These are phyloP conservation scores for Epizoanthus ramosus DNA, from an alignment of 92 coral and sea anemone species.

Conservation along the genomic window DNA sequence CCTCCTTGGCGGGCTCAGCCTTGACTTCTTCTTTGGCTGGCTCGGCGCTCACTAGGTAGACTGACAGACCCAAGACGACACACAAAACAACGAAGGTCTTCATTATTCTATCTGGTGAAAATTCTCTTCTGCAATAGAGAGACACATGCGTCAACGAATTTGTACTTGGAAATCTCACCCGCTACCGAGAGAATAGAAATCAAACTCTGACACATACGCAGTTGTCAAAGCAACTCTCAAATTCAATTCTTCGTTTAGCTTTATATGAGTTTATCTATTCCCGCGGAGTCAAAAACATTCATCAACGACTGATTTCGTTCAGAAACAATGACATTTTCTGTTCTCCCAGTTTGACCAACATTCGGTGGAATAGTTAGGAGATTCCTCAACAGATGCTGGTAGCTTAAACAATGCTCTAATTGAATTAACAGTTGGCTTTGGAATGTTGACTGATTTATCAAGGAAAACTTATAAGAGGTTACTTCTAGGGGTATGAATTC, in stretches of 20 bases:
- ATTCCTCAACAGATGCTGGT: background rate
- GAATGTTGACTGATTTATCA: background rate
- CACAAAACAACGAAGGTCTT: conserved; percentile 74
- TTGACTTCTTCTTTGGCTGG: conserved; percentile 53
- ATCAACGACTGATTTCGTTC: background rate
- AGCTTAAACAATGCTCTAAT: background rate
- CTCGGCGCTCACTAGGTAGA: conserved; percentile 49
- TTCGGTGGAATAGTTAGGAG: background rate
- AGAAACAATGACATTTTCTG: background rate
- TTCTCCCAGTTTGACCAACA: background rate
- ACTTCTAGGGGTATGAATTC: background rate
- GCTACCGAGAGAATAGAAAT: background rate
- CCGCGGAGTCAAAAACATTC: background rate
- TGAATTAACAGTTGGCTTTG: background rate
- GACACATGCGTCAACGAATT: background rate
- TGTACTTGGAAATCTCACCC: background rate
- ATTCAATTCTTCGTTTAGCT: background rate
- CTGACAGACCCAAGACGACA: conserved; percentile 76
- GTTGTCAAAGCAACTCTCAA: conserved; percentile 23
- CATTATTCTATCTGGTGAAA: conserved; percentile 49
- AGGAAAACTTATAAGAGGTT: background rate
- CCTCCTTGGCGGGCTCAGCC: conserved; percentile 20
- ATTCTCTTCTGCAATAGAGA: conserved; percentile 15
- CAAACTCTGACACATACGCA: background rate
- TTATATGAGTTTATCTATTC: background rate